Percentiles rank a stretch among this genome's conserved stretches.
Evolutionary conservation across 2,797 vertebrate species (phyloP).

Genomic region (Garrulus glandarius): DNA sequence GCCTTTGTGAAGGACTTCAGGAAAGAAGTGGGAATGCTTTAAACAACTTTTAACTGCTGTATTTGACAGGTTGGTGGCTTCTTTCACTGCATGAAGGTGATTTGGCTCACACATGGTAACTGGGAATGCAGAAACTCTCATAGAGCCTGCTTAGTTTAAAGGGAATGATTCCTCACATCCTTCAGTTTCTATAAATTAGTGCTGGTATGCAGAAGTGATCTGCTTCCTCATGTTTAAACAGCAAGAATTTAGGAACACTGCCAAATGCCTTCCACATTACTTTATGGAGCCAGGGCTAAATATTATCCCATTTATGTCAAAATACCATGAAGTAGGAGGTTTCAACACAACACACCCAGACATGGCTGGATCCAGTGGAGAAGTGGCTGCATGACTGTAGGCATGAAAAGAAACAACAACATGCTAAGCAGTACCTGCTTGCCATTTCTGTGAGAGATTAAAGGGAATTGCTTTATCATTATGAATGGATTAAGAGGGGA

Average conservation of each 20-base stretch:
- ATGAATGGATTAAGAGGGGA: neutral
- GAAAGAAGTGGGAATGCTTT: neutral
- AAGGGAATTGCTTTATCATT: neutral
- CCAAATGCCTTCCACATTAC: conserved; percentile 15
- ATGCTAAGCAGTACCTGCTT: neutral
- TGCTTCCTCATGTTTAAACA: conserved; percentile 6
- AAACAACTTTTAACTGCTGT: neutral
- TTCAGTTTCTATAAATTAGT: neutral
- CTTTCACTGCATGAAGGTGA: neutral
- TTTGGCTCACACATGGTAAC: neutral
- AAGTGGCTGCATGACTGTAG: neutral
- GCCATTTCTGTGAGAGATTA: neutral
- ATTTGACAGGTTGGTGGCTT: neutral
- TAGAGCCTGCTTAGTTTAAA: neutral
- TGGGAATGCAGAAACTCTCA: neutral
- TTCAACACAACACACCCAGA: neutral
- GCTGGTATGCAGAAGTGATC: neutral
- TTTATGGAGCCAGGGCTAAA: neutral
- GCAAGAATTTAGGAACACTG: neutral
- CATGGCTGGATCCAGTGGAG: neutral
- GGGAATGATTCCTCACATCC: neutral
- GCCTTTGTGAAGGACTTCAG: neutral
- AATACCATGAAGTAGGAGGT: neutral
- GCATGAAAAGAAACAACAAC: neutral
- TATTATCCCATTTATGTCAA: neutral